These are phyloP conservation scores for Fundulus diaphanus DNA, from an alignment of 2,797 vertebrate species.

Conservation along the genomic window DNA sequence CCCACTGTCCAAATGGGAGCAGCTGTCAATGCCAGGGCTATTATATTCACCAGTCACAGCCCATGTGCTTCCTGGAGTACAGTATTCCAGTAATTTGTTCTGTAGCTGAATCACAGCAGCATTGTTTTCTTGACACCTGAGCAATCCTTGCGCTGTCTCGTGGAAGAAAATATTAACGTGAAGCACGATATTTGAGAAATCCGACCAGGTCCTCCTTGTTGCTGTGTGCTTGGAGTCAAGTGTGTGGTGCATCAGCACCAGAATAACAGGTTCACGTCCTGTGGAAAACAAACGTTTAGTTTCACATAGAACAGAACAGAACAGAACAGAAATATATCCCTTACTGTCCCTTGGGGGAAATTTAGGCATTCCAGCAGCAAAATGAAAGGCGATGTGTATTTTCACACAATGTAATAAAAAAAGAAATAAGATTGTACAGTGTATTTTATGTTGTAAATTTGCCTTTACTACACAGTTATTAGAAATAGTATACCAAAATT, in stretches of 20 bases:
- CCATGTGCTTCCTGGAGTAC: fast-evolving
- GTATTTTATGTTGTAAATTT: too few relatives aligned
- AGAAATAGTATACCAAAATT: too few relatives aligned
- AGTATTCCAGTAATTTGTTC: not conserved
- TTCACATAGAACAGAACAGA: not conserved
- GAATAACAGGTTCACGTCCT: slow-evolving; percentile 55
- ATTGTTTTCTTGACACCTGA: slow-evolving; percentile 31
- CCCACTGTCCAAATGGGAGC: not conserved
- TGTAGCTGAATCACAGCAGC: slow-evolving; percentile 11
- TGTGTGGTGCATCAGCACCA: slow-evolving; percentile 70
- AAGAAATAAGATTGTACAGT: too few relatives aligned
- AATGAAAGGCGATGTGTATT: not conserved
- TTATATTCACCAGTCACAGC: not conserved
- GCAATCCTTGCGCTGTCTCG: slow-evolving; percentile 11
- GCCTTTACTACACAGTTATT: too few relatives aligned
- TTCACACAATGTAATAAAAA: not conserved
- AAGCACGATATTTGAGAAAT: not conserved
- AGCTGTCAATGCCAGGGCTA: not conserved
- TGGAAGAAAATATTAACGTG: slow-evolving; percentile 52
- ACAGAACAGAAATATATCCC: not conserved
- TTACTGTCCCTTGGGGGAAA: not conserved
- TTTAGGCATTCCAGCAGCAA: not conserved
- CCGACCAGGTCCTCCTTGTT: fast-evolving
- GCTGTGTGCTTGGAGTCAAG: fast-evolving
- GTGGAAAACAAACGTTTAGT: slow-evolving; percentile 15